A percentile compares a stretch with the other conserved stretches of the same genome.
Conservation (phyloP, 2,888 invertebrate species). For the Hartigia nigra region DNA sequence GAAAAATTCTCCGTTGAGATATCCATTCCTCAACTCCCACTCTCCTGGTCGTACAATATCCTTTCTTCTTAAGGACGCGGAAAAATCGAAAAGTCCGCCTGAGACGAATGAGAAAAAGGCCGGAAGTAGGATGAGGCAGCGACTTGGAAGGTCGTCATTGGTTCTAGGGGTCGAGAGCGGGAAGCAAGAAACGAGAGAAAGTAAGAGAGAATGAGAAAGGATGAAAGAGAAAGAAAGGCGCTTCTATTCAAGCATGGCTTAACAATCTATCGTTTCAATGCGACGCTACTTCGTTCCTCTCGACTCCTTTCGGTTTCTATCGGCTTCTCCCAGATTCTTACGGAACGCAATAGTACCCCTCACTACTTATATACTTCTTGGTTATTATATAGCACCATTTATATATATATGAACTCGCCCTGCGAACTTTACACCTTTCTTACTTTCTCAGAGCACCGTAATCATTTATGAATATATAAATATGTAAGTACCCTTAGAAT, state of each 20-base stretch:
- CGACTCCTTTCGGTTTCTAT: too few species aligned
- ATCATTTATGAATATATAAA: too few species aligned
- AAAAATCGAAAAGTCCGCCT: conserved; percentile 55
- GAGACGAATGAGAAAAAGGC: conserved; percentile 19
- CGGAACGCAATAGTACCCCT: too few species aligned
- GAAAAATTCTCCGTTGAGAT: conserved; percentile 46
- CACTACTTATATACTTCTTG: too few species aligned
- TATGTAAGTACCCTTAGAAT: too few species aligned
- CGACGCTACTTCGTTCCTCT: conserved; percentile 38
- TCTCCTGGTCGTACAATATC: conserved; percentile 51
- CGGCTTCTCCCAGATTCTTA: too few species aligned
- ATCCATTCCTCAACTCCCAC: background rate
- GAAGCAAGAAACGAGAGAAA: conserved; percentile 42
- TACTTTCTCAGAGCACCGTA: too few species aligned
- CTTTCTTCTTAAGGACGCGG: conserved; percentile 55
- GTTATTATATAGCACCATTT: too few species aligned
- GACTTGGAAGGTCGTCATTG: too few species aligned
- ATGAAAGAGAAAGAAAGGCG: conserved; percentile 49
- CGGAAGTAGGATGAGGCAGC: background rate
- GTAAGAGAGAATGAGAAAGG: conserved; percentile 31
- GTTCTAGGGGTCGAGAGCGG: too few species aligned
- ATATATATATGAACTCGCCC: too few species aligned
- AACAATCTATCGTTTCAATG: conserved; percentile 57
- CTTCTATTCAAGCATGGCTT: conserved; percentile 53
- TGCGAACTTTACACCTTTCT: too few species aligned